Conservation (phyloP, 2,888 invertebrate species). For the Apeira syringaria region DNA sequence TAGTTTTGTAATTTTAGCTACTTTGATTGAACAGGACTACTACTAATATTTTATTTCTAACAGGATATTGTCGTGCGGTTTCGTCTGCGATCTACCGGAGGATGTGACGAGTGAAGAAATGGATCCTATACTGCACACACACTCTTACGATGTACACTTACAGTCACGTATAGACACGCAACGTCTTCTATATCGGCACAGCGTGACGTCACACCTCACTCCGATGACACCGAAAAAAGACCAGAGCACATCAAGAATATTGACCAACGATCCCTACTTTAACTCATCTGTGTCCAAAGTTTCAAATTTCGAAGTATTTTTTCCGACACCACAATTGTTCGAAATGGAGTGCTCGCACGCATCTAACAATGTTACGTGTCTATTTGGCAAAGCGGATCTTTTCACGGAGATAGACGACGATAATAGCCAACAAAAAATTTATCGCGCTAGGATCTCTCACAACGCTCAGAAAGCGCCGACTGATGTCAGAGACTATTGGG, state of each 20-base stretch:
- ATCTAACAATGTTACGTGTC: slow-evolving; percentile 63
- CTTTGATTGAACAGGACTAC: too few species aligned
- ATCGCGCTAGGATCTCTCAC: slow-evolving; percentile 59
- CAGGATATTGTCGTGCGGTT: slow-evolving; percentile 83
- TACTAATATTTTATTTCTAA: slow-evolving; percentile 30
- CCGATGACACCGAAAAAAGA: slow-evolving; percentile 66
- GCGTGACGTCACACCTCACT: slow-evolving; percentile 55
- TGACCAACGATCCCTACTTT: slow-evolving; percentile 83
- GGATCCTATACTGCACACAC: slow-evolving; percentile 70
- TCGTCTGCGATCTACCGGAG: slow-evolving; percentile 79
- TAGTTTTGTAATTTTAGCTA: too few species aligned
- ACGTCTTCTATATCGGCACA: slow-evolving; percentile 68
- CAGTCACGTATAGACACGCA: slow-evolving; percentile 59
- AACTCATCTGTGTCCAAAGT: slow-evolving; percentile 82
- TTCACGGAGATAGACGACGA: slow-evolving; percentile 50
- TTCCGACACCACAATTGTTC: slow-evolving; percentile 84
- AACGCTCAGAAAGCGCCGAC: slow-evolving; percentile 48
- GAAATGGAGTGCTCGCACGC: slow-evolving; percentile 58
- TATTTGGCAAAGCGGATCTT: slow-evolving; percentile 58
- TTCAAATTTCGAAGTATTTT: slow-evolving; percentile 81
- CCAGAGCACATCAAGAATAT: slow-evolving; percentile 76
- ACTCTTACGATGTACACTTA: slow-evolving; percentile 82
- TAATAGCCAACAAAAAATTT: slow-evolving; percentile 43
- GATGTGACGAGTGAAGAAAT: slow-evolving; percentile 66
- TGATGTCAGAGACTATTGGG: slow-evolving; percentile 57